These are phyloP conservation scores for Emys orbicularis DNA, from an alignment of 2,797 vertebrate genomes.

Conservation along the genomic window DNA sequence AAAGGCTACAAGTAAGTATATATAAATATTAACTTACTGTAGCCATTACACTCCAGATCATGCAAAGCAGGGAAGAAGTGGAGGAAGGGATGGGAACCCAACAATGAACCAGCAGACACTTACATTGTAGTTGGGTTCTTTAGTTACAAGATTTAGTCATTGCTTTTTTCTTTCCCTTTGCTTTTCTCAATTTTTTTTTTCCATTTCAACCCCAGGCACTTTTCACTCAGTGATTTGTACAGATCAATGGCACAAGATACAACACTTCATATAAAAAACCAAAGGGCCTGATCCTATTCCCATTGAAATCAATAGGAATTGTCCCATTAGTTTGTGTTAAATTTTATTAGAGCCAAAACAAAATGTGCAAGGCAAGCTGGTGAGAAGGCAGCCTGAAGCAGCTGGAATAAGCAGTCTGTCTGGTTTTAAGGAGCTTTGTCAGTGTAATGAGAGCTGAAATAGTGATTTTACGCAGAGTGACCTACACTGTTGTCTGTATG, in stretches of 20 bases:
- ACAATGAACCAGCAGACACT: background rate
- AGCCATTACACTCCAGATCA: background rate
- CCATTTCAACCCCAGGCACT: background rate
- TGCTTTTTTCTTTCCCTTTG: background rate
- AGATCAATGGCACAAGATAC: background rate
- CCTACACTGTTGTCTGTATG: background rate
- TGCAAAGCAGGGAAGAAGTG: background rate
- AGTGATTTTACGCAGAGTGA: background rate
- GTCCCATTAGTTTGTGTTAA: background rate
- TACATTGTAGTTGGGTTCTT: background rate
- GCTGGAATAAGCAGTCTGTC: conserved; percentile 28
- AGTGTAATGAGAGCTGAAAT: background rate
- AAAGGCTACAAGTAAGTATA: background rate
- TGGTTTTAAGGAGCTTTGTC: background rate
- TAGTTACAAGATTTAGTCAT: background rate
- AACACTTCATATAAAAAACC: background rate
- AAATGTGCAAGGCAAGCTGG: background rate
- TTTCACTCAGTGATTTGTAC: background rate
- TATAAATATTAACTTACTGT: background rate
- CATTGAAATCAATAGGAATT: background rate
- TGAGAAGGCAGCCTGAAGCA: background rate
- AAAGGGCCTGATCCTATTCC: background rate
- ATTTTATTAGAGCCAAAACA: background rate
- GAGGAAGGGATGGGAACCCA: background rate
- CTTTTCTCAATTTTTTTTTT: background rate